These are phyloP conservation scores for Cynaeus angustus DNA, from an alignment of 2,888 invertebrate species.

Conservation along the genomic window DNA sequence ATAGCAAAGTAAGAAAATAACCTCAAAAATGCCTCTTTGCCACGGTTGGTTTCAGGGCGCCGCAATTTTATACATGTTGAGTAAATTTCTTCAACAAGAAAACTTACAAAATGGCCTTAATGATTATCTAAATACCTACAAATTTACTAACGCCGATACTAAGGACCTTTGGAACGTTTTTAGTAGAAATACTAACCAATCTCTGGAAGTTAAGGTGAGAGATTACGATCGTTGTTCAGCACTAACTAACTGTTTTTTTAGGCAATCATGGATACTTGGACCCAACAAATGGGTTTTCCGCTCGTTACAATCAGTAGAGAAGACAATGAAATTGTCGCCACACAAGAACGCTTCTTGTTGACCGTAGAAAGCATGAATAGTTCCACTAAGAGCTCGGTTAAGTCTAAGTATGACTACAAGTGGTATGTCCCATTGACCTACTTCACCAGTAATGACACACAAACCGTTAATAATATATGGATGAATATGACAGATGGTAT, in stretches of 20 bases:
- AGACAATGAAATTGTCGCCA: slow-evolving; percentile 77
- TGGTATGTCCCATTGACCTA: slow-evolving; percentile 89
- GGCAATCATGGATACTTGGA: slow-evolving; percentile 87
- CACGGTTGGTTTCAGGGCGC: slow-evolving; percentile 74
- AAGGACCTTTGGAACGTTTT: slow-evolving; percentile 88
- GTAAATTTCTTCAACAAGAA: slow-evolving; percentile 79
- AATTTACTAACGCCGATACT: slow-evolving; percentile 83
- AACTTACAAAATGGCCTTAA: slow-evolving; percentile 78
- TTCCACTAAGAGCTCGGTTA: slow-evolving; percentile 66
- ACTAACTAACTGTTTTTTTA: slow-evolving; percentile 58
- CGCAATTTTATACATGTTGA: slow-evolving; percentile 82
- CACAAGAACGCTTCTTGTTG: slow-evolving; percentile 79
- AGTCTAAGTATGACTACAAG: slow-evolving; percentile 76
- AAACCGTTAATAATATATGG: slow-evolving; percentile 79
- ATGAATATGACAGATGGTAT: slow-evolving; percentile 87
- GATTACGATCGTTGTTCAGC: slow-evolving; percentile 1
- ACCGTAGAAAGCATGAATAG: slow-evolving; percentile 69
- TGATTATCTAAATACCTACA: slow-evolving; percentile 80
- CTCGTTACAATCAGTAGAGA: slow-evolving; percentile 79
- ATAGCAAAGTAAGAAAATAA: slow-evolving; percentile 77
- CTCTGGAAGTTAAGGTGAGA: slow-evolving; percentile 77
- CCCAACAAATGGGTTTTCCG: slow-evolving; percentile 87
- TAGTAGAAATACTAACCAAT: slow-evolving; percentile 77
- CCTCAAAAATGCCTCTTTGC: background rate
- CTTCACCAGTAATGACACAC: slow-evolving; percentile 79